Evolutionary conservation across 1,140 invertebrate species (phyloP).

Genomic region (Zaprionus ghesquierei): DNA sequence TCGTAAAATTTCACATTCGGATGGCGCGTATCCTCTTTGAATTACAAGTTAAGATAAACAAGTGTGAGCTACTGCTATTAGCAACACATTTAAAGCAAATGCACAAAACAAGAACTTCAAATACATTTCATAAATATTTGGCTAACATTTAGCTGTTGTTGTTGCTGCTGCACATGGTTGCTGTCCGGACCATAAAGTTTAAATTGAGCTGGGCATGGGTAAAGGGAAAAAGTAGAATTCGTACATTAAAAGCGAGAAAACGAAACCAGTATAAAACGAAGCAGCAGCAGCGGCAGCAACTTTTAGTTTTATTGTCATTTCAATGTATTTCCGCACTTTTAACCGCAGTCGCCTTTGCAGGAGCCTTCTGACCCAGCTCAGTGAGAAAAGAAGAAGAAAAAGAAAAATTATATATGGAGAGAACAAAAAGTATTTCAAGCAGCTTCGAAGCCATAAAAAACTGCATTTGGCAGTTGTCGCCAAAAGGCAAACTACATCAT

Average conservation of each 20-base stretch:
- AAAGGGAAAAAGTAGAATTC: neutral
- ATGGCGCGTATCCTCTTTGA: too few relatives aligned
- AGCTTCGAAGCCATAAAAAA: slow-evolving; percentile 79
- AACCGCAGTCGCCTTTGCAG: slow-evolving; percentile 62
- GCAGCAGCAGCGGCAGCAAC: slow-evolving; percentile 54
- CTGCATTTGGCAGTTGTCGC: slow-evolving; percentile 75
- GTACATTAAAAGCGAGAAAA: slow-evolving; percentile 31
- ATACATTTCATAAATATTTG: slow-evolving; percentile 72
- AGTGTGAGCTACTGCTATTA: slow-evolving; percentile 50
- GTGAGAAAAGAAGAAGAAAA: slow-evolving; percentile 43
- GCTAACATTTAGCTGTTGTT: slow-evolving; percentile 52
- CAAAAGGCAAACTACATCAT: slow-evolving; percentile 54
- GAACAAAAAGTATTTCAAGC: slow-evolving; percentile 74
- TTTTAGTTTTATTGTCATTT: slow-evolving; percentile 81
- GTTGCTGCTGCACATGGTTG: slow-evolving; percentile 54
- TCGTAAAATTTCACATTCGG: neutral
- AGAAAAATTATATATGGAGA: slow-evolving; percentile 10
- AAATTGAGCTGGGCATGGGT: slow-evolving; percentile 47
- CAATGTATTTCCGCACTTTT: slow-evolving; percentile 80
- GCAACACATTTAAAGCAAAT: slow-evolving; percentile 54
- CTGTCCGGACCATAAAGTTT: slow-evolving; percentile 67
- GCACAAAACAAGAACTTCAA: slow-evolving; percentile 32
- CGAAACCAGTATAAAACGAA: slow-evolving; percentile 21
- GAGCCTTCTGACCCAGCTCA: slow-evolving; percentile 55
- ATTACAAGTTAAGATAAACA: slow-evolving; percentile 9